Conservation (phyloP, 2,113 vertebrate genomes). For the Tursiops truncatus region DNA sequence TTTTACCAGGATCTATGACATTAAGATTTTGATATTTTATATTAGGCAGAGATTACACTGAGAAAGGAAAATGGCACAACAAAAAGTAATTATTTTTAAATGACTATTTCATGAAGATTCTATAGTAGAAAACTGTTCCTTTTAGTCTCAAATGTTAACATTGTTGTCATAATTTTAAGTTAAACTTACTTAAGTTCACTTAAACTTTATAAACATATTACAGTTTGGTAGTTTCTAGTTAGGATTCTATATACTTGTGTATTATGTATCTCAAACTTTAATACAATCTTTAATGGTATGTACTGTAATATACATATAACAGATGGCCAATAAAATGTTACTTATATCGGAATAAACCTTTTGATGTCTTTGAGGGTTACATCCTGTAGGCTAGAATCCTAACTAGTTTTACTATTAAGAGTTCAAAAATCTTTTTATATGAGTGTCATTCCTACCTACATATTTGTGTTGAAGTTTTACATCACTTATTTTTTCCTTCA, state of each 20-base stretch:
- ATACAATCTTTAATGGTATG: neutral
- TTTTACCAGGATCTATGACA: slow-evolving; percentile 65
- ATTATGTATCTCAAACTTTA: neutral
- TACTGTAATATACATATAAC: neutral
- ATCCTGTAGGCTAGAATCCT: neutral
- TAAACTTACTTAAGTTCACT: neutral
- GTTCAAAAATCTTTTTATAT: neutral
- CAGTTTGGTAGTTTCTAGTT: neutral
- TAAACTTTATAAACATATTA: neutral
- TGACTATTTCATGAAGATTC: neutral
- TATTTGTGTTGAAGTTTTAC: neutral
- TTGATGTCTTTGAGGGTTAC: neutral
- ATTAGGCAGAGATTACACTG: slow-evolving; percentile 42
- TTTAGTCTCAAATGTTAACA: neutral
- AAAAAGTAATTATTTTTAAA: slow-evolving; percentile 37
- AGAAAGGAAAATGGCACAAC: slow-evolving; percentile 52
- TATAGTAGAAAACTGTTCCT: neutral
- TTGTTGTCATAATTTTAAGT: neutral
- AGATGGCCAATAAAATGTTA: neutral
- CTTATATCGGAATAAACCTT: neutral
- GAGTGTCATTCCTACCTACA: neutral
- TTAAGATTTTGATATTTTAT: slow-evolving; percentile 75
- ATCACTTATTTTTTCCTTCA: neutral
- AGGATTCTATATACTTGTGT: neutral
- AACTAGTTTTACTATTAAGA: neutral